A percentile compares a stretch with the other conserved stretches of the same genome.
phyloP scores from a whole-genome alignment of 2,888 invertebrate species.

The Liodrosophila aerea region DNA sequence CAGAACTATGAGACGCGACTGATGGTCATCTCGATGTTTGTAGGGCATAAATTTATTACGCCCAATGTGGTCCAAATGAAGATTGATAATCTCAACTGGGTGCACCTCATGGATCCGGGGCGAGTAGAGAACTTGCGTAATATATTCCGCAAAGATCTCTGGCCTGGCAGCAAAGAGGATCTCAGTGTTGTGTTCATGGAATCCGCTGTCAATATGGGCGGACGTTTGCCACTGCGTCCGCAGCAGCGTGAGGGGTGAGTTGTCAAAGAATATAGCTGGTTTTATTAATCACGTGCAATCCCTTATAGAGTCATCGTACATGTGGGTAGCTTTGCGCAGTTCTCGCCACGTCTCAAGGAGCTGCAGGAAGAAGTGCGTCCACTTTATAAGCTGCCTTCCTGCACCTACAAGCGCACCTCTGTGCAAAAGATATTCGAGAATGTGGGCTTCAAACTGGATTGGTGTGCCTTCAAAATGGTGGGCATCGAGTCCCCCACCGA shows the following conservation, averaged over 20 bases:
- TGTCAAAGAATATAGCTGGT: too few relatives aligned
- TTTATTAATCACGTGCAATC: too few relatives aligned
- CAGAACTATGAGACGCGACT: slow-evolving; percentile 90
- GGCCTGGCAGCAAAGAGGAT: slow-evolving; percentile 89
- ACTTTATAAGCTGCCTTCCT: slow-evolving; percentile 89
- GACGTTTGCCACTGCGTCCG: slow-evolving; percentile 90
- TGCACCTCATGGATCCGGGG: slow-evolving; percentile 90
- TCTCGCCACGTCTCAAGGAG: slow-evolving; percentile 84
- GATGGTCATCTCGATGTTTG: slow-evolving; percentile 85
- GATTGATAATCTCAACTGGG: slow-evolving; percentile 94
- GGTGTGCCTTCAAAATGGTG: slow-evolving; percentile 94
- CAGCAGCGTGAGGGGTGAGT: slow-evolving; percentile 91
- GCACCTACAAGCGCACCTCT: slow-evolving; percentile 93
- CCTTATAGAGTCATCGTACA: slow-evolving; percentile 87
- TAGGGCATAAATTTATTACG: slow-evolving; percentile 87
- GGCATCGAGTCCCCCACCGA: slow-evolving; percentile 81
- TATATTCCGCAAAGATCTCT: slow-evolving; percentile 89
- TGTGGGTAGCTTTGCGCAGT: slow-evolving; percentile 89
- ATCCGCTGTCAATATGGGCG: slow-evolving; percentile 93
- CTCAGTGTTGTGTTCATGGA: slow-evolving; percentile 92
- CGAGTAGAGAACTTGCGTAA: slow-evolving; percentile 89
- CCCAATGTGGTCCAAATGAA: slow-evolving; percentile 92
- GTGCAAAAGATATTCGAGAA: slow-evolving; percentile 92
- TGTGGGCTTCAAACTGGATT: slow-evolving; percentile 90
- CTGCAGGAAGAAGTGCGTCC: slow-evolving; percentile 91